Percentiles rank a stretch among this genome's conserved stretches.
Evolutionary conservation across 1,140 invertebrate species (phyloP).

Genomic region (Microplitis mediator): DNA sequence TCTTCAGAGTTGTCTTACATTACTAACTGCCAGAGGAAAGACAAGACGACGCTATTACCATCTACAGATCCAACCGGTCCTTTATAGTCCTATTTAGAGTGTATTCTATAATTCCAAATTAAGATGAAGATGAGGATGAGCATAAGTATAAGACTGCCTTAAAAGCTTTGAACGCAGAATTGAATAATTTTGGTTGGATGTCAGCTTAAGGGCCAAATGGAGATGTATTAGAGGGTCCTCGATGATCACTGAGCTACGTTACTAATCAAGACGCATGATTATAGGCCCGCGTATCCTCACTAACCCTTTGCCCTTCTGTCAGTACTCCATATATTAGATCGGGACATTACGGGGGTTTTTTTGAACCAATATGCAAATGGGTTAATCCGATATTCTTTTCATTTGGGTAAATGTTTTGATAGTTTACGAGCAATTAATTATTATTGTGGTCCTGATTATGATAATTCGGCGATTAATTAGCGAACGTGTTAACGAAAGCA

Average conservation of each 20-base stretch:
- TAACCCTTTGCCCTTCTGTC: slow-evolving; percentile 1
- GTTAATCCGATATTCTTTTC: no score
- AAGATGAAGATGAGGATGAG: neutral
- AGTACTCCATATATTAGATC: no score
- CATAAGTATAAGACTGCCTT: neutral
- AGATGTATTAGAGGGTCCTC: slow-evolving; percentile 53
- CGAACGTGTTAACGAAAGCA: slow-evolving; percentile 25
- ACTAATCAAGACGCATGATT: slow-evolving; percentile 64
- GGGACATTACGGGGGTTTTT: no score
- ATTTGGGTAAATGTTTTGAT: no score
- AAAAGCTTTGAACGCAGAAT: neutral
- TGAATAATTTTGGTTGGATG: neutral
- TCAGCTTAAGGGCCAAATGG: slow-evolving; percentile 1
- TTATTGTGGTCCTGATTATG: neutral
- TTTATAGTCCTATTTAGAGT: neutral
- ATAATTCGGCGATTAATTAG: slow-evolving; percentile 28
- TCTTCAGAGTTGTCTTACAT: neutral
- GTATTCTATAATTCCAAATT: neutral
- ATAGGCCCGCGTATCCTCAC: slow-evolving; percentile 55
- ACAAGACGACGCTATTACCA: neutral
- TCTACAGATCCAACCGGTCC: neutral
- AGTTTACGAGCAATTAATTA: slow-evolving; percentile 6
- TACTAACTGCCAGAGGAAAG: slow-evolving; percentile 3
- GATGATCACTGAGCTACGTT: slow-evolving; percentile 59
- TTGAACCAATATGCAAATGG: no score